Base-by-base conservation (phyloP, 2,888 invertebrate genomes). In the Stegana nigrithorax region DNA sequence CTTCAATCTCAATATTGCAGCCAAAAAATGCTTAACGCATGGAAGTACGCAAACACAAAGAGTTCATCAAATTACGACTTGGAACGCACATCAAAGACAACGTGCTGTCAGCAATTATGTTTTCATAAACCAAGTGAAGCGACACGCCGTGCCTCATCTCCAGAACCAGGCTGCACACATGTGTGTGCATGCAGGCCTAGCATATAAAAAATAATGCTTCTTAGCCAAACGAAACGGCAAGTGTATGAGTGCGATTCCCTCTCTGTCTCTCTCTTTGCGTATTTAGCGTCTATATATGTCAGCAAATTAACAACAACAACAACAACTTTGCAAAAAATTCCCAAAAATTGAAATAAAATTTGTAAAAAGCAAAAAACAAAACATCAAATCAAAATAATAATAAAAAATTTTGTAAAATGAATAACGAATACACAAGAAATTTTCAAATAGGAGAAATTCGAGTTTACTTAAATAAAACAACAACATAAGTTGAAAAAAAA, bases 391-490 rank as follows among this genome's bases (percentile, higher is more conserved):
- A 60, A 67, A 44, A 17, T 10, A 45, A 60, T 60, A 39, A 51
- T 58, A 42, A 64, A 75, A 73, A 62, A 79, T 75, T 77, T 78
- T 67, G 72, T 44, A 5, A 44, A 17, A 14, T 17, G n/a, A n/a
- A n/a, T n/a, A n/a, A n/a, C n/a, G n/a, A n/a, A n/a, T n/a, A n/a
- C n/a, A n/a, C n/a, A n/a, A n/a, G n/a, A n/a, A n/a, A n/a, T n/a
- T n/a, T n/a, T n/a, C n/a, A n/a, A n/a, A n/a, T n/a, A n/a, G n/a
- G n/a, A n/a, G n/a, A n/a, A n/a, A 14, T 44, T 8, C 19, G 19
- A 44, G 44, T 10, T 19, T 17, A 44, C 10, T 19, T 4, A 19
- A 21, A 2, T 2, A 36, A 2, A 2, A 36, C 36, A 47, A 47
- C 12, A 23, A 47, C 8, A 47, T n/a, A 3, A 47, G 25, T n/a